phyloP scores from a whole-genome alignment of 2,797 vertebrate species.

The Malacoraja senta region DNA sequence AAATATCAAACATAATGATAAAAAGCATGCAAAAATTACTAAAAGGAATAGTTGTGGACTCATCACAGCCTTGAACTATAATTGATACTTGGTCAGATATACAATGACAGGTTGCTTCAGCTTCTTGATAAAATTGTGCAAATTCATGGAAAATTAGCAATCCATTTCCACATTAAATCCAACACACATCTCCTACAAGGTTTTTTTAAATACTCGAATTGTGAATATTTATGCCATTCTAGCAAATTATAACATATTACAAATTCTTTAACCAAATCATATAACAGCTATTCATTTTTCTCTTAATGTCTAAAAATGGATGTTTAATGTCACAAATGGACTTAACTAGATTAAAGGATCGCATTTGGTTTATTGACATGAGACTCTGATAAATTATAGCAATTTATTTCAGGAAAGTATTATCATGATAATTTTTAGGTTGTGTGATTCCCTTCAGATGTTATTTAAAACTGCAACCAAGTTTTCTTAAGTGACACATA shows the following conservation, averaged over 20 bases:
- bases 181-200: background rate
- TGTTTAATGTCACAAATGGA: background rate
- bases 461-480: background rate
- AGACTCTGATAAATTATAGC: background rate
- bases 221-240: background rate
- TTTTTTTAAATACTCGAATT: background rate
- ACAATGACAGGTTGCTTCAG: background rate
- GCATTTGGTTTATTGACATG: background rate
- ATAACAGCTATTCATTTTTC: background rate
- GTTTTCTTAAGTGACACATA: conserved; percentile 25
- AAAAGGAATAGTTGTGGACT: background rate
- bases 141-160: conserved; percentile 12
- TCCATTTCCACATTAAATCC: background rate
- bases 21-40: background rate
- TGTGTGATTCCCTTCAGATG: background rate
- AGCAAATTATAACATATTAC: background rate
- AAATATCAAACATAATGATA: background rate
- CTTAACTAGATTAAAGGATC: background rate
- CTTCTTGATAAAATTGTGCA: background rate
- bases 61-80: background rate
- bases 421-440: background rate
- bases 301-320: background rate
- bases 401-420: background rate
- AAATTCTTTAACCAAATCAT: background rate
- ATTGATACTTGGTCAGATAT: background rate